Evolutionary conservation across 2,113 vertebrate species (phyloP), one percentile per base, ranked within the genome.

Genomic region (Melanerpes formicivorus): DNA sequence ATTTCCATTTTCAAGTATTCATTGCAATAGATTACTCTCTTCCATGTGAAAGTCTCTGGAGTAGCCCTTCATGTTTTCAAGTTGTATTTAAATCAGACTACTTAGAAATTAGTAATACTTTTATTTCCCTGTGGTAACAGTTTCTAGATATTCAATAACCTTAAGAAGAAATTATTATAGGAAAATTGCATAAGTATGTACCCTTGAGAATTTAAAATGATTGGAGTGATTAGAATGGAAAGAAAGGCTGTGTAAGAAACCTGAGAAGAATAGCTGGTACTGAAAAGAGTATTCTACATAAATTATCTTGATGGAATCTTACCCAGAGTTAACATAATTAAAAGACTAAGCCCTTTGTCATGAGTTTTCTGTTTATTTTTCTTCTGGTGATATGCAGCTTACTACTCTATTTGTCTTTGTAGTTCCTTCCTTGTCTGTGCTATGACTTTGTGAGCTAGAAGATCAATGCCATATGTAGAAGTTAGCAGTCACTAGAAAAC

Each of bases 1-100:
- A 93, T 89, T 96, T 92, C 67, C 71, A 74, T 25, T 76, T 96
- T 81, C 60, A 96, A 97, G 95, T 95, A 93, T 96, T 95, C 59
- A 70, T 95, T 96, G 60, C 13, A 89, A 85, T 77, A 69, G 59
- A 71, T 96, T 96, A 71, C 10, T 93, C n/a, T 56, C 58, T 42
- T 91, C 50, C 27, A 78, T 84, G 52, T 77, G 70, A 87, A 94
- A 95, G 92, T 90, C 76, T 96, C 93, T 71, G 22, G 76, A 80
- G 84, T 55, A 80, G 25, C 72, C 78, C 56, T 85, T 82, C 87
- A 73, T 3, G 4, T 93, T 90, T 93, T 91, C 62, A 93, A 91
- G 66, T 74, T 81, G 15, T 87, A 75, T 34, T 90, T 95, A 74
- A 93, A 93, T 90, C 65, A 81, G 59, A 42, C 55, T 26, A 12